These are phyloP conservation scores for Euthynnus affinis DNA, from an alignment of 2,797 vertebrate species.

Conservation along the genomic window DNA sequence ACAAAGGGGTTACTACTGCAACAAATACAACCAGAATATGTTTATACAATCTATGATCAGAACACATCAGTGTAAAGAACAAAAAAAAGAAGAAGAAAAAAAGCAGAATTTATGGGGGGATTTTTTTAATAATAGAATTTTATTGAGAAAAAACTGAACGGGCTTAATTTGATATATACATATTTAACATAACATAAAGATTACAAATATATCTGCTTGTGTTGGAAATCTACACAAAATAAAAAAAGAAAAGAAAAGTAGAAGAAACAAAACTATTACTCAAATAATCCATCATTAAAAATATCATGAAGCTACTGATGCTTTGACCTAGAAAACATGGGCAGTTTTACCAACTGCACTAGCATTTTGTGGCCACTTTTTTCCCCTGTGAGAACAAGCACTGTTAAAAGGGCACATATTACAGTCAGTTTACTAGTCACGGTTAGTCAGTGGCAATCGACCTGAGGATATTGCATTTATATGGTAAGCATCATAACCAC, in stretches of 20 bases:
- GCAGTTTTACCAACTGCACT: not conserved
- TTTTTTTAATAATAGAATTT: not conserved
- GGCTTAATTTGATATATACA: not conserved
- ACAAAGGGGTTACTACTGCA: no score
- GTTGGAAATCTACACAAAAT: not conserved
- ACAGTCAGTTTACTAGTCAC: not conserved
- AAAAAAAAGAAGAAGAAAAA: no score
- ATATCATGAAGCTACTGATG: not conserved
- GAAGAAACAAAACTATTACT: not conserved
- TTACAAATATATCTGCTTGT: not conserved
- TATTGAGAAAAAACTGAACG: conserved; percentile 1
- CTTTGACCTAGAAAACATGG: not conserved
- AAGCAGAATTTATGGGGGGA: no score
- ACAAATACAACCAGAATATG: no score
- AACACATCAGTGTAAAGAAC: no score
- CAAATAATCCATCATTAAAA: not conserved
- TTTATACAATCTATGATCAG: no score
- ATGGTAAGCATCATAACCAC: not conserved
- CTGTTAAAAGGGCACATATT: no score
- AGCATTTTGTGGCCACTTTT: not conserved
- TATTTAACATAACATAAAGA: not conserved
- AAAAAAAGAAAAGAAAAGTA: not conserved
- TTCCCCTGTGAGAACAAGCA: no score
- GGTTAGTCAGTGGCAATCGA: not conserved
- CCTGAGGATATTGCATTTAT: not conserved